Evolutionary conservation across 2,797 vertebrate genomes (phyloP).

Genomic region (Pteronotus mesoamericanus): DNA sequence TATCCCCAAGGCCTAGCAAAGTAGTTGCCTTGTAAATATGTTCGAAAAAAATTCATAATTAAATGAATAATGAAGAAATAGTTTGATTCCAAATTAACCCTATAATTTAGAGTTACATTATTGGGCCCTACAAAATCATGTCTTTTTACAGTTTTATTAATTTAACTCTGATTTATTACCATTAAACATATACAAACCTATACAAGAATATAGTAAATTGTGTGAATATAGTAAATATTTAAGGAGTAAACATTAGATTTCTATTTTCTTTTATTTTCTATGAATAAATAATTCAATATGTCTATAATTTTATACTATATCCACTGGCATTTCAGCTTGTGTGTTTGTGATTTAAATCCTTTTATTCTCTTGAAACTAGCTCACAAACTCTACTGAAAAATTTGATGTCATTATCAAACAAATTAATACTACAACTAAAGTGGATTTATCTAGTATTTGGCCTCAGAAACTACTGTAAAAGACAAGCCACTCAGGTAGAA

Average conservation of each 20-base stretch:
- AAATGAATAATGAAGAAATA: not conserved
- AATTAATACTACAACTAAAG: not conserved
- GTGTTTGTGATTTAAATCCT: not conserved
- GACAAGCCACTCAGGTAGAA: not conserved
- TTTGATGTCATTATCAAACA: not conserved
- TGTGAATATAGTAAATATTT: not conserved
- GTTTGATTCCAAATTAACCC: not conserved
- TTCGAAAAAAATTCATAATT: not conserved
- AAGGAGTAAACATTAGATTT: not conserved
- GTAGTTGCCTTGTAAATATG: not conserved
- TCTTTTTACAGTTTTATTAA: not conserved
- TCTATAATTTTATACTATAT: not conserved
- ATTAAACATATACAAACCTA: not conserved
- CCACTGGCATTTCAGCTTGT: not conserved
- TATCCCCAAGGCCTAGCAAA: not conserved
- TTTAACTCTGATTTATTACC: not conserved
- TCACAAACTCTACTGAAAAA: not conserved
- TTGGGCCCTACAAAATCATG: not conserved
- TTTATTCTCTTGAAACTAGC: not conserved
- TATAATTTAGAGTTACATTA: not conserved
- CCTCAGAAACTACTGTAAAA: not conserved
- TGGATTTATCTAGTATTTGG: not conserved
- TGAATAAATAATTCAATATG: not conserved
- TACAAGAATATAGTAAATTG: not conserved
- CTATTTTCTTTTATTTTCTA: not conserved